Evolutionary conservation across 2,797 vertebrate species (phyloP).

Genomic region (Cichlasoma orientale): DNA sequence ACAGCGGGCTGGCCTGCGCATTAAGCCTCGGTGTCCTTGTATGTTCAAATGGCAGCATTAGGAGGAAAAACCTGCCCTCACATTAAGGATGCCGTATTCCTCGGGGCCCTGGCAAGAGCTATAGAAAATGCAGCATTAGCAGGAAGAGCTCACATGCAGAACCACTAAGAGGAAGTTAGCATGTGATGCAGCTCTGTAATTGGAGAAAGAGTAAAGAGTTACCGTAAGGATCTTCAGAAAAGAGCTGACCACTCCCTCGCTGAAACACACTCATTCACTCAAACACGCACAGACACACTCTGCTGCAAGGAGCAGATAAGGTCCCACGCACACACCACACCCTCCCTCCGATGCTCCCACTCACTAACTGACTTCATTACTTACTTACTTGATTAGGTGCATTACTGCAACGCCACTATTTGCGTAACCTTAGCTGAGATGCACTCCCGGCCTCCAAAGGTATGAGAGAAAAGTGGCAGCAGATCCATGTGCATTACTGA

Average conservation of each 20-base stretch:
- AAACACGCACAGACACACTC: not conserved
- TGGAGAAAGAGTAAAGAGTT: slow-evolving; percentile 64
- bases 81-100: slow-evolving; percentile 61
- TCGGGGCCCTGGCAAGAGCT: slow-evolving; percentile 34
- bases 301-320: slow-evolving; percentile 79
- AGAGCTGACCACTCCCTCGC: slow-evolving; percentile 58
- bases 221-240: slow-evolving; percentile 57
- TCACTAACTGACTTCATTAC: slow-evolving; percentile 14
- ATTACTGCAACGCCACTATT: slow-evolving; percentile 2
- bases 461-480: not conserved
- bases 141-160: slow-evolving; percentile 50
- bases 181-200: slow-evolving; percentile 50
- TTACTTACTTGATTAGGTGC: slow-evolving; percentile 26
- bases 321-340: slow-evolving; percentile 67
- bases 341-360: slow-evolving; percentile 56
- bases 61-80: slow-evolving; percentile 53
- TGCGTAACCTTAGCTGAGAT: slow-evolving; percentile 6
- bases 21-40: not conserved
- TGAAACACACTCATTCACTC: not conserved
- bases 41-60: slow-evolving; percentile 31
- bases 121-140: slow-evolving; percentile 58
- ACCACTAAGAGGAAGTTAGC: slow-evolving; percentile 63
- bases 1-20: not conserved
- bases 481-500: not conserved
- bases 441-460: not conserved